A percentile compares a stretch with the other conserved stretches of the same genome.
Evolutionary conservation across 1,140 invertebrate genomes (phyloP).

Genomic region (Psilanteris sp.): DNA sequence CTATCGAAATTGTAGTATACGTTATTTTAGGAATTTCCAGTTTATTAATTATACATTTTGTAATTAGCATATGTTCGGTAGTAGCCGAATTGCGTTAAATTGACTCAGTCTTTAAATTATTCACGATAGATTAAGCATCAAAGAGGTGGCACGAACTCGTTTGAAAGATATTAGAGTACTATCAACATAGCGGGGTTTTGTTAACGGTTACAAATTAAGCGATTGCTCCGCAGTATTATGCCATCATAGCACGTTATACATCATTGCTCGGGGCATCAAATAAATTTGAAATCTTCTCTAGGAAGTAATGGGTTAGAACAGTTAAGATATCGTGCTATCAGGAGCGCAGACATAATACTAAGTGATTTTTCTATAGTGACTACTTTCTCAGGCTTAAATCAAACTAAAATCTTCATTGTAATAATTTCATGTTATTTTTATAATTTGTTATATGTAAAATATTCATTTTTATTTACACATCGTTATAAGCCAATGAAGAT

Average conservation of each 20-base stretch:
- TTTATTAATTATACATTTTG: too few relatives aligned
- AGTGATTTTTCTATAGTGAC: background rate
- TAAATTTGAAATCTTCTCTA: constrained; percentile 37
- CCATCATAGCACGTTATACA: constrained; percentile 16
- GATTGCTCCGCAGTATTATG: constrained; percentile 12
- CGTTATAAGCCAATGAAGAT: too few relatives aligned
- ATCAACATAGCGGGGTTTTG: constrained; percentile 74
- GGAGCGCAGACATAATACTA: constrained; percentile 57
- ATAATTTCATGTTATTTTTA: too few relatives aligned
- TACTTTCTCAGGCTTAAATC: too few relatives aligned
- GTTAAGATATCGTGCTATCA: constrained; percentile 69
- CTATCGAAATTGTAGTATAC: too few relatives aligned
- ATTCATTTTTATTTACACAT: too few relatives aligned
- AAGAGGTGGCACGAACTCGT: constrained; percentile 72
- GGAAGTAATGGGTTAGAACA: constrained; percentile 75
- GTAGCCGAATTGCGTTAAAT: too few relatives aligned
- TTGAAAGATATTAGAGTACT: constrained; percentile 76
- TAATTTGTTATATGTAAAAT: too few relatives aligned
- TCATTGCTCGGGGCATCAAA: constrained; percentile 31
- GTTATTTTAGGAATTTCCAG: too few relatives aligned
- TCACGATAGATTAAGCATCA: constrained; percentile 67
- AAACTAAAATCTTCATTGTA: too few relatives aligned
- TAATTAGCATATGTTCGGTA: too few relatives aligned
- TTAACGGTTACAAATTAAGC: constrained; percentile 46
- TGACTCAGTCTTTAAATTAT: too few relatives aligned